Evolutionary conservation across 2,797 vertebrate species (phyloP), one percentile per base, ranked within the genome.

Genomic region (Eptatretus atami): DNA sequence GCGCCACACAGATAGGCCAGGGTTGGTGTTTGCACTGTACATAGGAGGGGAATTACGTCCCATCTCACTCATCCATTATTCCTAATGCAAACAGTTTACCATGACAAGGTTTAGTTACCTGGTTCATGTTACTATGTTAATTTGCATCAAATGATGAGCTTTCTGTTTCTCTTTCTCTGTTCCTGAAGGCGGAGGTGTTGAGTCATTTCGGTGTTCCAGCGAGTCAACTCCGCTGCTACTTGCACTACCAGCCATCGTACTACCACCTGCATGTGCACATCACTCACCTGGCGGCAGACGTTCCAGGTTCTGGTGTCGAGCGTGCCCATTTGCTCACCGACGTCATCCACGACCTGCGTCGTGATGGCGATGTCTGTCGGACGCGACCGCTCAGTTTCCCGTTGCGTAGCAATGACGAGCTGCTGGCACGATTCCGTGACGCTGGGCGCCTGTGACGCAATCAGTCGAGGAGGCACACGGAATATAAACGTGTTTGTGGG

Each of bases 201-300:
- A 68, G 78, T 73, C 76, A 68, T 1, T 95, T 80, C 1, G 65
- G 69, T 0, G 66, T 90, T 31, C 67, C 73, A 0, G 70, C 70
- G 13, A 75, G 74, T 64, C 80, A 77, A 64, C 75, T 98, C 66
- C 73, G 85, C 0, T 70, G 85, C 57, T 92, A 84, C 72, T 73
- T 96, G 64, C 90, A 98, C 70, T 96, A 96, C 76, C 86, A 86
- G 65, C 90, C 90, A 0, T 93, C 90, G 44, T 98, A 95, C 71
- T 82, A 82, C 69, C 90, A 96, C 74, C 77, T 95, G 11, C 90
- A 98, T 0, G 73, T 94, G 14, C 87, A 96, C 65, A 86, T 96
- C 76, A 93, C 82, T 0, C 78, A 79, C 2, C 73, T 96, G 74
- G 76, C 78, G 69, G 83, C 82, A 0, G 81, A 93, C 0, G 83